A percentile compares a stretch with the other conserved stretches of the same genome.
Conservation (phyloP, 1,140 invertebrate genomes). For the Drosophila aff. region DNA sequence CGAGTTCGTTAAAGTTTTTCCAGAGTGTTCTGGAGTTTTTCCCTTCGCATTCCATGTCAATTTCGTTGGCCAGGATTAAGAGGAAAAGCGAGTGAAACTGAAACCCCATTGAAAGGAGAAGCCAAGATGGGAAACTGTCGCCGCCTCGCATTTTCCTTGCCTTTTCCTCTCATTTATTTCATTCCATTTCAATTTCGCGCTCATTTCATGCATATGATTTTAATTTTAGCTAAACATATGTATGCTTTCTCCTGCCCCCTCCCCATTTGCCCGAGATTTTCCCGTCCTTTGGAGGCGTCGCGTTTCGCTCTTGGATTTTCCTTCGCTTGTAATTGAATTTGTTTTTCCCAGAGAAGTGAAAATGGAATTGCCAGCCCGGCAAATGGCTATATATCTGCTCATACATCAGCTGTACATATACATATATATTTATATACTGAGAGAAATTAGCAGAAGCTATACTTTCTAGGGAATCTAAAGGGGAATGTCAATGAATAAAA, state of each 20-base stretch:
- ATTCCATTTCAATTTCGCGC: slow-evolving; percentile 81
- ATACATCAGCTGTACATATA: slow-evolving; percentile 21
- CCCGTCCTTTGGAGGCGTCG: slow-evolving; percentile 9
- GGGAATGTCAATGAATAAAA: too few species aligned
- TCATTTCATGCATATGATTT: slow-evolving; percentile 84
- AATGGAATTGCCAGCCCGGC: slow-evolving; percentile 53
- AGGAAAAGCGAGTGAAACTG: slow-evolving; percentile 18
- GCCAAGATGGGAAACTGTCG: slow-evolving; percentile 27
- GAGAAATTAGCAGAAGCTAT: not conserved
- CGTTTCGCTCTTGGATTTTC: slow-evolving; percentile 37
- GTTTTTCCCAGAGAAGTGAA: slow-evolving; percentile 50
- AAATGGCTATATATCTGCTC: slow-evolving; percentile 45
- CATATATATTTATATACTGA: not conserved
- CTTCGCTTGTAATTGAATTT: slow-evolving; percentile 76
- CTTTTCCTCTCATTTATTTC: slow-evolving; percentile 60
- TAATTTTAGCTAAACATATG: slow-evolving; percentile 70
- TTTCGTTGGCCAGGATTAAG: slow-evolving; percentile 11
- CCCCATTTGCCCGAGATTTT: slow-evolving; percentile 9
- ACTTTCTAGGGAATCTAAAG: not conserved
- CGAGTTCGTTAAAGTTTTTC: slow-evolving; percentile 30
- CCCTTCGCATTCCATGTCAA: slow-evolving; percentile 7
- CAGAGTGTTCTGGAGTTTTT: slow-evolving; percentile 1
- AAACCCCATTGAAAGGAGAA: slow-evolving; percentile 10
- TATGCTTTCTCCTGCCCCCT: slow-evolving; percentile 2
- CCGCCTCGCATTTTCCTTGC: not conserved